Evolutionary conservation across 2,888 invertebrate genomes (phyloP).

Genomic region (Halictus quadricinctus): DNA sequence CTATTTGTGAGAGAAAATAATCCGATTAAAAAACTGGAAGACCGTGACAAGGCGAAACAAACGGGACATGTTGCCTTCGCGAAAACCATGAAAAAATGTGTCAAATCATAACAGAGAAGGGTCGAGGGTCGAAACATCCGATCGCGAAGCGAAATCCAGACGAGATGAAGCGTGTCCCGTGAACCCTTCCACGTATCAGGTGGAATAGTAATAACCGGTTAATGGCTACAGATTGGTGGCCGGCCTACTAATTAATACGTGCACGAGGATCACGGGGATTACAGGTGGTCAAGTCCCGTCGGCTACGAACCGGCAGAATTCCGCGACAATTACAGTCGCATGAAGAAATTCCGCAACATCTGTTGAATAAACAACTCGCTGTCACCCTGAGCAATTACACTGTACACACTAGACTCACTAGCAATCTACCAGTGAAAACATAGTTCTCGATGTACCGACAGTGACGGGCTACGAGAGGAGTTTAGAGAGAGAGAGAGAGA

Average conservation of each 20-base stretch:
- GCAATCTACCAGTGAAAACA: not conserved
- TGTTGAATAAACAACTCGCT: not conserved
- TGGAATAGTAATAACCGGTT: conserved; percentile 73
- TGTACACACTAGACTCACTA: not conserved
- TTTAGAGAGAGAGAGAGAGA: not conserved
- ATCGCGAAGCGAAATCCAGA: conserved; percentile 1
- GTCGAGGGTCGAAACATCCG: not conserved
- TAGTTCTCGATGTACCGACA: not conserved
- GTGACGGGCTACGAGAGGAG: not conserved
- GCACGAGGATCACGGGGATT: conserved; percentile 67
- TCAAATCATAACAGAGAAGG: not conserved
- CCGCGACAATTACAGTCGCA: conserved; percentile 8
- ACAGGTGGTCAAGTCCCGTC: conserved; percentile 46
- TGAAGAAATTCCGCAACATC: not conserved
- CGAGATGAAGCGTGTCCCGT: conserved; percentile 2
- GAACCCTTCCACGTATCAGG: conserved; percentile 40
- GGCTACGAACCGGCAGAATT: not conserved
- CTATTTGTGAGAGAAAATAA: not conserved
- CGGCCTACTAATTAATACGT: conserved; percentile 71
- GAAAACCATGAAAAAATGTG: not conserved
- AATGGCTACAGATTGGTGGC: conserved; percentile 72
- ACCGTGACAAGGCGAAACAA: not conserved
- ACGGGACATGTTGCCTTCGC: not conserved
- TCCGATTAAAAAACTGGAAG: not conserved
- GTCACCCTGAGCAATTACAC: not conserved